A percentile compares a stretch with the other conserved stretches of the same genome.
These are phyloP conservation scores for Amphilophus citrinellus DNA, from an alignment of 2,113 vertebrate genomes.

Conservation along the genomic window DNA sequence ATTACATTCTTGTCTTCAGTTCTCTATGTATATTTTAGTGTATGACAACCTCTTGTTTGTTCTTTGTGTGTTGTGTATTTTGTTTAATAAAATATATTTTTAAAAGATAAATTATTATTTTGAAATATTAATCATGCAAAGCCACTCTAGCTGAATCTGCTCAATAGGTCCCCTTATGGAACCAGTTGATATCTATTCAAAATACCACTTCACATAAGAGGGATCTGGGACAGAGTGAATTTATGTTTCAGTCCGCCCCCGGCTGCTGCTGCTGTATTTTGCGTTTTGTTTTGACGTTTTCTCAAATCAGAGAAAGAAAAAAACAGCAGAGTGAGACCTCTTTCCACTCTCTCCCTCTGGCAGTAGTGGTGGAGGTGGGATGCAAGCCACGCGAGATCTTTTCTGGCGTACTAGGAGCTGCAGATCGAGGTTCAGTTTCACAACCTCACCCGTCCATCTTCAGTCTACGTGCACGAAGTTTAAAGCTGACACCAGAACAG, in stretches of 20 bases:
- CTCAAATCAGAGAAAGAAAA: neutral
- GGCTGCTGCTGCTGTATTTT: neutral
- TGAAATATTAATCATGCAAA: neutral
- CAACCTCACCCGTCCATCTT: neutral
- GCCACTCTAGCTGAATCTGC: neutral
- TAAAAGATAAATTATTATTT: neutral
- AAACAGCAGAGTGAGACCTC: slow-evolving; percentile 56
- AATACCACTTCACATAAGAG: neutral
- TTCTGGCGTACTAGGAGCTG: slow-evolving; percentile 15
- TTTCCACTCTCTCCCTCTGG: neutral
- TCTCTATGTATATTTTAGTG: neutral
- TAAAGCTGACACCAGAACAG: slow-evolving; percentile 52
- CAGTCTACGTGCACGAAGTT: neutral
- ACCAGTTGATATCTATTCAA: neutral
- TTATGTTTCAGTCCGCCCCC: neutral
- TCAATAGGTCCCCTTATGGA: neutral
- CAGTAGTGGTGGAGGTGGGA: slow-evolving; percentile 41
- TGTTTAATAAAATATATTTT: too few species aligned
- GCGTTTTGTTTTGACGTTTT: neutral
- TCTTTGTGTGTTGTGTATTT: neutral
- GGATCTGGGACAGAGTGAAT: neutral
- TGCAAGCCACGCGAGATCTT: slow-evolving; percentile 75
- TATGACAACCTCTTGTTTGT: neutral
- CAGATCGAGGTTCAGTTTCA: slow-evolving; percentile 63
- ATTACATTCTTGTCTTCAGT: neutral